phyloP scores from a whole-genome alignment of 2,888 invertebrate species.

The Habrosyne pyritoides region DNA sequence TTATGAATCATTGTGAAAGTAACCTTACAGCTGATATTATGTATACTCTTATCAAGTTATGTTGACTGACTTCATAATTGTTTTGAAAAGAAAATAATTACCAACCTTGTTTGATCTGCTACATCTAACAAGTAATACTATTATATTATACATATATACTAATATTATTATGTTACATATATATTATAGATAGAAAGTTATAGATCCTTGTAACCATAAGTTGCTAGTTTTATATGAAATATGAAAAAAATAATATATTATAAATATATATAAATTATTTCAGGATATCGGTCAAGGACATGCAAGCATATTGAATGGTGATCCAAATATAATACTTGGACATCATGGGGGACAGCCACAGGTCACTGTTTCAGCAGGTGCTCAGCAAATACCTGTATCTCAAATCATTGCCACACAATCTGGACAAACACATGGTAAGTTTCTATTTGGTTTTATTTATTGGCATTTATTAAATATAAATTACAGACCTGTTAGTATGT shows the following conservation, averaged over 20 bases:
- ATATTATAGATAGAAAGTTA: no score
- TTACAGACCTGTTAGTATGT: no score
- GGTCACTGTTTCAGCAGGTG: conserved; percentile 68
- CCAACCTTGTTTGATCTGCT: neutral
- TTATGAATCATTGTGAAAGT: conserved; percentile 1
- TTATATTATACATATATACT: no score
- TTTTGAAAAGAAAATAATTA: neutral
- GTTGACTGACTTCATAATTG: neutral
- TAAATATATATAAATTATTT: no score
- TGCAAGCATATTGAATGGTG: conserved; percentile 76
- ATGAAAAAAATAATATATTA: no score
- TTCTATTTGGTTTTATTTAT: conserved; percentile 4
- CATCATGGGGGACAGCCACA: conserved; percentile 79
- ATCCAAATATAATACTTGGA: conserved; percentile 81
- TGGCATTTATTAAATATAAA: no score
- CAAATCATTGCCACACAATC: conserved; percentile 77
- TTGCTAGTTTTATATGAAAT: neutral
- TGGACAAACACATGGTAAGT: conserved; percentile 72
- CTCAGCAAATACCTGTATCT: conserved; percentile 76
- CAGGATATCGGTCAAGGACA: conserved; percentile 78
- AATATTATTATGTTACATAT: no score
- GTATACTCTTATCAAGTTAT: neutral
- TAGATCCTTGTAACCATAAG: no score
- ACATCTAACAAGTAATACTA: no score
- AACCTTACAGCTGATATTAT: neutral